Evolutionary conservation across 2,888 invertebrate genomes (phyloP), one percentile per base, ranked within the genome.

Genomic region (Gasteruption jaculator): DNA sequence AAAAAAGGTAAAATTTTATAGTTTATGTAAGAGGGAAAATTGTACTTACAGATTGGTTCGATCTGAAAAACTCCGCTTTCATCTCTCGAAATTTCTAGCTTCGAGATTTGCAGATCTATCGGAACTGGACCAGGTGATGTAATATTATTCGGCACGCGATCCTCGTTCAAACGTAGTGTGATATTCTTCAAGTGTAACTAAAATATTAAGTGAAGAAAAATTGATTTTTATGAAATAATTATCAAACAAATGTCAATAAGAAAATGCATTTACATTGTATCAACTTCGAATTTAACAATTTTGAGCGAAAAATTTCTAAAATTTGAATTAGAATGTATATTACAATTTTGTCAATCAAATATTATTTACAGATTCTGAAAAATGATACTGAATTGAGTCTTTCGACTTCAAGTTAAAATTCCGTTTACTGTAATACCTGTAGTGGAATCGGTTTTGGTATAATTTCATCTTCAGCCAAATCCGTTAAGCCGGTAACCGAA

Each of bases 381-480:
- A 18, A 16, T 26, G n/a, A n/a, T n/a, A n/a, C n/a, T n/a, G n/a
- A n/a, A n/a, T n/a, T n/a, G n/a, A n/a, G n/a, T n/a, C n/a, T n/a
- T n/a, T n/a, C n/a, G n/a, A n/a, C n/a, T n/a, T n/a, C 20, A n/a
- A n/a, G n/a, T n/a, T n/a, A n/a, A n/a, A n/a, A n/a, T n/a, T n/a
- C n/a, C n/a, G n/a, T n/a, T n/a, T n/a, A n/a, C n/a, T n/a, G n/a
- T n/a, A 18, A 27, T 68, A 90, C 89, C 76, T 88, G 81, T 60
- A 91, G 74, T 4, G 92, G 91, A 71, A 92, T 80, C 0, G 91
- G 86, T 41, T 83, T 80, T 2, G 81, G 81, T 16, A 87, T 76
- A 24, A 89, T 79, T 73, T 94, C 93, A 69, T 94, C 93, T 65
- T 93, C 93, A 1, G 86, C 76, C 49, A 94, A 79, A 69, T 91